Evolutionary conservation across 2,797 vertebrate genomes (phyloP).

Genomic region (Eurystomus glaucurus): DNA sequence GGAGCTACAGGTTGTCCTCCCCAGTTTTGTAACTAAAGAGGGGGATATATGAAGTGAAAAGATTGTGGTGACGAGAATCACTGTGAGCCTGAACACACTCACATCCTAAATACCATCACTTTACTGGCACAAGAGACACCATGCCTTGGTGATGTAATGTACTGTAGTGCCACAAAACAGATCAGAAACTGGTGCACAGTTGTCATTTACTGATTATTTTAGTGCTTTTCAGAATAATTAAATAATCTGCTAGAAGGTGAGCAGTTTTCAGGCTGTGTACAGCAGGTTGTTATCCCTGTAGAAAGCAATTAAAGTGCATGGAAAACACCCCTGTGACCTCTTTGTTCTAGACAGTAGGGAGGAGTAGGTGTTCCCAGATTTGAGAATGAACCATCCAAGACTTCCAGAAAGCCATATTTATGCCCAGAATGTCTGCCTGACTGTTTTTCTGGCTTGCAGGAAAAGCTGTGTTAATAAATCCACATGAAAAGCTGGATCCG

Average conservation of each 20-base stretch:
- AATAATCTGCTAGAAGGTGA: background rate
- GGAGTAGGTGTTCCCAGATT: constrained; percentile 34
- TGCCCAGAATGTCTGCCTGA: constrained; percentile 38
- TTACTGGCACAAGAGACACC: background rate
- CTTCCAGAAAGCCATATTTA: constrained; percentile 35
- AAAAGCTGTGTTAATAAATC: constrained; percentile 55
- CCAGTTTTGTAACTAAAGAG: background rate
- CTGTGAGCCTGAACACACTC: background rate
- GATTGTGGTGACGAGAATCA: background rate
- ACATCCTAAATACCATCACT: background rate
- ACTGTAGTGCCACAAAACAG: background rate
- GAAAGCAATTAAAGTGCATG: background rate
- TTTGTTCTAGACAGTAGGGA: constrained; percentile 50
- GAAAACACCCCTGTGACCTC: constrained; percentile 31
- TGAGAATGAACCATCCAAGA: background rate
- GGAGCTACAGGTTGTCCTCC: background rate
- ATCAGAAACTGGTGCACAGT: background rate
- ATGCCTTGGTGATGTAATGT: background rate
- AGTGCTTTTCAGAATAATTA: background rate
- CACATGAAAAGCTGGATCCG: background rate
- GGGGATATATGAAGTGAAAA: background rate
- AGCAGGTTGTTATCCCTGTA: background rate
- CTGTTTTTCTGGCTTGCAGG: background rate
- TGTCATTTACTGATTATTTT: background rate
- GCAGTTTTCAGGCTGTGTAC: background rate